A percentile compares a stretch with the other conserved stretches of the same genome.
These are phyloP conservation scores for Drosophila siamana DNA, from an alignment of 2,888 invertebrate species.

Conservation along the genomic window DNA sequence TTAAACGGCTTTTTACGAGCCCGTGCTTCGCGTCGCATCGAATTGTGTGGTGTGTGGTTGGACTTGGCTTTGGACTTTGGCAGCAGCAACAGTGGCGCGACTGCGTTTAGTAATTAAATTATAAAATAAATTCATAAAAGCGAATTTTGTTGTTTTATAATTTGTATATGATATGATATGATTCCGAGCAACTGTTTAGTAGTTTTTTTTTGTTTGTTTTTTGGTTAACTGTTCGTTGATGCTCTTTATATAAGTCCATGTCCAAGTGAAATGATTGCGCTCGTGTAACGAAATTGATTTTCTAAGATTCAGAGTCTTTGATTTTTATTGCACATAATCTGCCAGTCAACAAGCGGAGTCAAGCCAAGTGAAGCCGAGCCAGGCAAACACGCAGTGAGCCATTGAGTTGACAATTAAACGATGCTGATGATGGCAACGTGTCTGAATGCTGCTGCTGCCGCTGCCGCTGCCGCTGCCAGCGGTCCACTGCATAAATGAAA, in stretches of 20 bases:
- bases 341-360: constrained; percentile 5
- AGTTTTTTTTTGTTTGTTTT: background rate
- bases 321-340: constrained; percentile 61
- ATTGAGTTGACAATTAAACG: constrained; percentile 67
- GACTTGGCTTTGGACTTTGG: constrained; percentile 49
- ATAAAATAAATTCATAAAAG: constrained; percentile 78
- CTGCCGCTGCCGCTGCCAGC: constrained; percentile 33
- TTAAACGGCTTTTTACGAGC: constrained; percentile 75
- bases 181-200: constrained; percentile 35
- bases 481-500: constrained; percentile 74
- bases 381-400: constrained; percentile 4
- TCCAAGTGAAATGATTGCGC: constrained; percentile 39
- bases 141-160: constrained; percentile 68
- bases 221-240: constrained; percentile 19
- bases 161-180: constrained; percentile 41
- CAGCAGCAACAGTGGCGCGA: constrained; percentile 17
- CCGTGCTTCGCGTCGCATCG: constrained; percentile 41
- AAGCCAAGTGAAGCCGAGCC: background rate
- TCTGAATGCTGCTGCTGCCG: constrained; percentile 58
- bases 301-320: constrained; percentile 66
- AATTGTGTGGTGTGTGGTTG: constrained; percentile 43
- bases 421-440: constrained; percentile 60
- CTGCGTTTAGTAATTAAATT: constrained; percentile 73
- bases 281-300: constrained; percentile 69
- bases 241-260: constrained; percentile 60